Evolutionary conservation across 2,888 invertebrate species (phyloP), one percentile per base, ranked within the genome.

Genomic region (Andricus curvator): DNA sequence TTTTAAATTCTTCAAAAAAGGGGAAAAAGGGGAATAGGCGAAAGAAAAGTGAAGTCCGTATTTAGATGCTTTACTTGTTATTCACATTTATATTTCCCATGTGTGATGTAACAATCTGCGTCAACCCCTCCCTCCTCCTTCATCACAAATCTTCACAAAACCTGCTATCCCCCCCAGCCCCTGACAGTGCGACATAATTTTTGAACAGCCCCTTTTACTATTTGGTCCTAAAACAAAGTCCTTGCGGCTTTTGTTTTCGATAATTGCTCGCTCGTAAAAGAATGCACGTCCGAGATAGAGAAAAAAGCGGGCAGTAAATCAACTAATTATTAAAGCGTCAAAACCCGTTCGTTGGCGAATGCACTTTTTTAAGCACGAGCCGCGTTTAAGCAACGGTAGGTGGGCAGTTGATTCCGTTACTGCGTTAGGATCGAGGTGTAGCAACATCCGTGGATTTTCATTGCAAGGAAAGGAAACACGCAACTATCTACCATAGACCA

Each of bases 391-490:
- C 74, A 74, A 74, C 74, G 74, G 74, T 74, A 56, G 44, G 74
- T 74, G 56, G 74, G 51, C 51, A 51, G 51, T 56, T n/a, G 56
- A 74, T 74, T 74, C 74, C 74, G 74, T 74, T 74, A 74, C 74
- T 74, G 56, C 74, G 33, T 74, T 74, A 15, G 25, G 11, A 74
- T 74, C 33, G 74, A 74, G 51, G 74, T 74, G 74, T 74, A 74
- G 74, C 56, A 74, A 74, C 74, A 74, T 70, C 70, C 70, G 70
- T 70, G 29, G 70, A 70, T 74, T 56, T 74, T 56, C 74, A 74
- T 56, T 74, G 74, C 74, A n/a, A n/a, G n/a, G 51, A 74, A 74
- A 74, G 74, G 56, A 74, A 74, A 74, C 33, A 33, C 29, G 70
- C 70, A 70, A 70, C 51, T 70, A 51, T 70, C 29, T 33, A 51